These are phyloP conservation scores for Dascillus cervinus DNA, from an alignment of 2,888 invertebrate species.

Conservation along the genomic window DNA sequence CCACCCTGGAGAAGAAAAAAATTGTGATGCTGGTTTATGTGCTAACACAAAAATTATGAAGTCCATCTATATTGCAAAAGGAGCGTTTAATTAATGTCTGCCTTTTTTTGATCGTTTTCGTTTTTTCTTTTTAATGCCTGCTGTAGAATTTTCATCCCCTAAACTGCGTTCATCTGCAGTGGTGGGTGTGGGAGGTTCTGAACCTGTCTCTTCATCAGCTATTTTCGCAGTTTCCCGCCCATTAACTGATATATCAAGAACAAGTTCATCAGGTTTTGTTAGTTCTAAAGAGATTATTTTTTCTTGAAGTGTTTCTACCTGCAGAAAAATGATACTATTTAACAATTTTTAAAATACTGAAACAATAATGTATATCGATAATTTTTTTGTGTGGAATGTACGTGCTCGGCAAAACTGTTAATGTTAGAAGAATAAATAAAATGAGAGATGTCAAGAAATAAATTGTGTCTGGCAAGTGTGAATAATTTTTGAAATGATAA, in stretches of 20 bases:
- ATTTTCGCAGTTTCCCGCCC: constrained; percentile 15
- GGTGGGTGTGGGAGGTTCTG: constrained; percentile 46
- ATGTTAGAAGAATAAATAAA: background rate
- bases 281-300: constrained; percentile 86
- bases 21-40: constrained; percentile 3
- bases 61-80: constrained; percentile 3
- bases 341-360: background rate
- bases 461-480: no score
- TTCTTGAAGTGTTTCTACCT: constrained; percentile 88
- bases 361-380: background rate
- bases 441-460: no score
- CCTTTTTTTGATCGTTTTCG: constrained; percentile 48
- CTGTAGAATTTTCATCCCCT: constrained; percentile 42
- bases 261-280: constrained; percentile 44
- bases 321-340: constrained; percentile 16
- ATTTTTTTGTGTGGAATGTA: background rate
- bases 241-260: constrained; percentile 26
- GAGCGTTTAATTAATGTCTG: constrained; percentile 42
- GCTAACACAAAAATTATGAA: constrained; percentile 2
- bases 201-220: constrained; percentile 13
- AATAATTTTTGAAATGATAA: no score
- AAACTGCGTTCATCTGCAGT: constrained; percentile 46
- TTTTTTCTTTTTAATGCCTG: constrained; percentile 43
- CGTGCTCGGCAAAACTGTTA: background rate
- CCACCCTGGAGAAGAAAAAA: constrained; percentile 29